Conservation (phyloP, 2,888 invertebrate species). For the Eutolmus rufibarbis region DNA sequence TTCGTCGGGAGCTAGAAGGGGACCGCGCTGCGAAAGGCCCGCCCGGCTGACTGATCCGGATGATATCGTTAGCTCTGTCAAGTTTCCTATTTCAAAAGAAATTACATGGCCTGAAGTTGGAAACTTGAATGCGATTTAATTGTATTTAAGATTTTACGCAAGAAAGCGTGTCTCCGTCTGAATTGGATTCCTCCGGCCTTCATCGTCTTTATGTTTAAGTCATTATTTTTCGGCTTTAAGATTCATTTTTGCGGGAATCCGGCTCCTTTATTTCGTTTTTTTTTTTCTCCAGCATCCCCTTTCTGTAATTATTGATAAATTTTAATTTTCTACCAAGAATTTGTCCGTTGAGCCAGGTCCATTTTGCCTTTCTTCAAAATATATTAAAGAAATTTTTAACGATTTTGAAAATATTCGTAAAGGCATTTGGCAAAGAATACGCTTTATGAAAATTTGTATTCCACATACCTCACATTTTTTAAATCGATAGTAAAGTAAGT, state of each 20-base stretch:
- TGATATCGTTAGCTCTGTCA: constrained; percentile 28
- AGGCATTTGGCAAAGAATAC: too few species aligned
- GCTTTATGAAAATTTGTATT: too few species aligned
- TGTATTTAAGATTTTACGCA: constrained; percentile 23
- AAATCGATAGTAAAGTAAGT: too few species aligned
- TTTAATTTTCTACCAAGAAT: not conserved
- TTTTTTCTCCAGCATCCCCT: not conserved
- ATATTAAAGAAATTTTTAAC: not conserved
- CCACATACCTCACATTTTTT: too few species aligned
- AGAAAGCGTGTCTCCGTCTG: not conserved
- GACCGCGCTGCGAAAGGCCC: not conserved
- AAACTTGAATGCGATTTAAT: constrained; percentile 21
- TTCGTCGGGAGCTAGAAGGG: not conserved
- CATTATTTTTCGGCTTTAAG: not conserved
- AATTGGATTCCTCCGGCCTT: not conserved
- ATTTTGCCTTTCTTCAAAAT: not conserved
- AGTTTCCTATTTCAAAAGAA: constrained; percentile 29
- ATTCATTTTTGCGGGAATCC: not conserved
- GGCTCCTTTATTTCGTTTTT: not conserved
- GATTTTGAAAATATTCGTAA: not conserved
- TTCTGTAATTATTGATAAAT: not conserved
- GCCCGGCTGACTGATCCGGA: constrained; percentile 1
- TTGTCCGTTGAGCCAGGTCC: not conserved
- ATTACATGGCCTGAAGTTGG: constrained; percentile 8
- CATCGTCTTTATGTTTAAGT: not conserved